Conservation (phyloP, 2,888 invertebrate genomes). For the Frankliniella intonsa region DNA sequence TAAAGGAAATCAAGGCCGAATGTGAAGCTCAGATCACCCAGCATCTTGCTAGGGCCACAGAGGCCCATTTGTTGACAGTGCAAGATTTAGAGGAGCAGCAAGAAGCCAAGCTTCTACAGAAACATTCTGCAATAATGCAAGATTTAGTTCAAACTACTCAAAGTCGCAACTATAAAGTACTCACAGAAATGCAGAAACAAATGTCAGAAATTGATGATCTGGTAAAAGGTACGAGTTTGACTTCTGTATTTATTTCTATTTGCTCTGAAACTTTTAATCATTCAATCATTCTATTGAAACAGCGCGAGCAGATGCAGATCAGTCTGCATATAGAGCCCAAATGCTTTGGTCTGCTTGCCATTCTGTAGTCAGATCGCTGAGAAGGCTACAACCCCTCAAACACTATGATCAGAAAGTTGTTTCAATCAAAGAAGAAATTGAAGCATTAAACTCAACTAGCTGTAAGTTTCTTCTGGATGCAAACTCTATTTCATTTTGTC, state of each 20-base stretch:
- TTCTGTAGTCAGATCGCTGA: background rate
- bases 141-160: slow-evolving; percentile 5
- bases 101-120: background rate
- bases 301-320: background rate
- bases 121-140: slow-evolving; percentile 15
- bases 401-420: slow-evolving; percentile 12
- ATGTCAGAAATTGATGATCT: slow-evolving; percentile 12
- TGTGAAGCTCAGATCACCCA: background rate
- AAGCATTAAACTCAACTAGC: background rate
- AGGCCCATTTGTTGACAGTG: background rate
- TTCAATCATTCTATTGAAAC: background rate
- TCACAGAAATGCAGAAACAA: background rate
- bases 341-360: background rate
- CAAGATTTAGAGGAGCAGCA: background rate
- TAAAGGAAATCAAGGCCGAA: background rate
- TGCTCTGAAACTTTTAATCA: background rate
- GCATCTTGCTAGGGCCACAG: background rate
- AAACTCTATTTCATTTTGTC: background rate
- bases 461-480: background rate
- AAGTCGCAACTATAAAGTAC: background rate
- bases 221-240: background rate
- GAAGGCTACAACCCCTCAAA: background rate
- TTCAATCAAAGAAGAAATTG: slow-evolving; percentile 4
- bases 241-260: background rate
- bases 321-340: background rate